phyloP scores from a whole-genome alignment of 2,797 vertebrate genomes.

The Diceros bicornis region DNA sequence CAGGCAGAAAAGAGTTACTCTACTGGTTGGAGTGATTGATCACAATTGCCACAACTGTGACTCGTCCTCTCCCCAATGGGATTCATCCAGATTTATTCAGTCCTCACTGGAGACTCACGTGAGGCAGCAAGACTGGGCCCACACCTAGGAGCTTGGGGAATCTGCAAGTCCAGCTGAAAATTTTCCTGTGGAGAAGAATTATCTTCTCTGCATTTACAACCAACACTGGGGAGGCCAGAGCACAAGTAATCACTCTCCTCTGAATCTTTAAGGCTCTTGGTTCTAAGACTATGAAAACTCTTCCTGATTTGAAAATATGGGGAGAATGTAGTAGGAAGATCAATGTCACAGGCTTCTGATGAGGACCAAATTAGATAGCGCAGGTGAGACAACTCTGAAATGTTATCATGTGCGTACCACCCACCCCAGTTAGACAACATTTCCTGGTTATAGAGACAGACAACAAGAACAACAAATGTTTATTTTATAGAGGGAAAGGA shows the following conservation, averaged over 20 bases:
- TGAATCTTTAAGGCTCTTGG: not conserved
- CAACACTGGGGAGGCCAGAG: not conserved
- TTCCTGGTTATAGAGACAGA: not conserved
- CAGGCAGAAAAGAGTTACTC: not conserved
- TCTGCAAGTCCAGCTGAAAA: not conserved
- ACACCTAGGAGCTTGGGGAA: not conserved
- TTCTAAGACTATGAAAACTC: not conserved
- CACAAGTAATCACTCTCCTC: not conserved
- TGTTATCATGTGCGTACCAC: not conserved
- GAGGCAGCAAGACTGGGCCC: not conserved
- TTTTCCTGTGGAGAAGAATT: not conserved
- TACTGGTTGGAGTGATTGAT: not conserved
- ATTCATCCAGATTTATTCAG: not conserved
- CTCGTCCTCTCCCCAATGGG: not conserved
- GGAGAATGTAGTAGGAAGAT: not conserved
- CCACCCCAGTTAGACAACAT: not conserved
- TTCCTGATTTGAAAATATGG: not conserved
- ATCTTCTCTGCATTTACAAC: not conserved
- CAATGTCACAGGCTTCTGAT: not conserved
- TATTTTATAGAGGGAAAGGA: constrained; percentile 47
- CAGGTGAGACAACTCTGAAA: not conserved
- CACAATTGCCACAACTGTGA: not conserved
- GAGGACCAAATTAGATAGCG: not conserved
- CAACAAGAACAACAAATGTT: not conserved
- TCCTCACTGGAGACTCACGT: not conserved